These are phyloP conservation scores for Alloscopus bannaensis DNA, from an alignment of 2,888 invertebrate species.

Conservation along the genomic window DNA sequence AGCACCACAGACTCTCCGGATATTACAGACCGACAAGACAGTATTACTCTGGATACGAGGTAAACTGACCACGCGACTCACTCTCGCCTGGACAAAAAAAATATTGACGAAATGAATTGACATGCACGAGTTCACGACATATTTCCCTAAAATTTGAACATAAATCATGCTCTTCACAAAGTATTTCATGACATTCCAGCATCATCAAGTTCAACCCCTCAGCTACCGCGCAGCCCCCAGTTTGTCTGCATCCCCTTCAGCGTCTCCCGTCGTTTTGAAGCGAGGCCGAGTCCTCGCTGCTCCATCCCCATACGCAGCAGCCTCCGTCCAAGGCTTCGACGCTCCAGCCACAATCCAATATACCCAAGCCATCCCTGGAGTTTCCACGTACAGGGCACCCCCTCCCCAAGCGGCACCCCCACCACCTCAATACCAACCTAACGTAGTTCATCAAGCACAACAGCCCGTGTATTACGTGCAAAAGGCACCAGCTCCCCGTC, in stretches of 20 bases:
- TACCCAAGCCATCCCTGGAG: slow-evolving; percentile 40
- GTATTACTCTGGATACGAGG: slow-evolving; percentile 31
- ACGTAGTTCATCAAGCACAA: slow-evolving; percentile 31
- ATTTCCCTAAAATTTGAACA: not conserved
- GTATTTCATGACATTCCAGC: no score
- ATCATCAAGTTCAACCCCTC: not conserved
- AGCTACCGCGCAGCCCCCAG: not conserved
- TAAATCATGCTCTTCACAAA: no score
- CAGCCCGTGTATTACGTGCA: slow-evolving; percentile 67
- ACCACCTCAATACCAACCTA: not conserved
- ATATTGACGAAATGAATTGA: no score
- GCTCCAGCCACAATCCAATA: slow-evolving; percentile 27
- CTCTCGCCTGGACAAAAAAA: not conserved
- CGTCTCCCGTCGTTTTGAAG: slow-evolving; percentile 49
- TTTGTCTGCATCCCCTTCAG: not conserved
- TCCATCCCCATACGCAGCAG: slow-evolving; percentile 23
- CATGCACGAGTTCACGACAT: no score
- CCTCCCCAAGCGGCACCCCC: slow-evolving; percentile 12
- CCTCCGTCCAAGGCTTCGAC: not conserved
- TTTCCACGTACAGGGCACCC: slow-evolving; percentile 46
- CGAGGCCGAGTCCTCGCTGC: slow-evolving; percentile 62
- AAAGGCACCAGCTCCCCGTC: slow-evolving; percentile 39
- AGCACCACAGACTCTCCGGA: slow-evolving; percentile 33
- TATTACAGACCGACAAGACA: slow-evolving; percentile 54
- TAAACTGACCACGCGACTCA: slow-evolving; percentile 10